Evolutionary conservation across 2,888 invertebrate species (phyloP), one percentile per base, ranked within the genome.

Genomic region (Heteromyza rotundicornis): DNA sequence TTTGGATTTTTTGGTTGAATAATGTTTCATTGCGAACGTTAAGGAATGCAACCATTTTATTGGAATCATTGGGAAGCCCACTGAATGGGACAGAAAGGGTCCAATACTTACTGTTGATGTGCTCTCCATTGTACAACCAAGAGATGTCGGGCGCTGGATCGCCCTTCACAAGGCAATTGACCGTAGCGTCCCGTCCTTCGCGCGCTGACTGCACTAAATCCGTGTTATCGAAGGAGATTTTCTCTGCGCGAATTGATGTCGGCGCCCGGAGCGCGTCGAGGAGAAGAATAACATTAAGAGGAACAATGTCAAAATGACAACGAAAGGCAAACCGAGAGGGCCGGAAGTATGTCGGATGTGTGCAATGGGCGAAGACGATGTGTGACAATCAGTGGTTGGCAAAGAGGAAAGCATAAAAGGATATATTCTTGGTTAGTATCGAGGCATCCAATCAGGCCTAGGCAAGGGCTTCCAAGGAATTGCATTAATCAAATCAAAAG

Each of bases 151-250:
- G 84, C 56, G 74, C 70, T 8, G 84, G 84, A 72, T 86, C 85
- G 24, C 85, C 85, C 63, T 72, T 75, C n/a, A 81, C 84, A 56
- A 74, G 74, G 70, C 84, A 84, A 62, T 74, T 71, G 58, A 84
- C 80, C 44, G 83, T 79, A 20, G 84, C 84, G 68, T 86, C 84
- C 57, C 80, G 77, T 63, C 85, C 83, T 77, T 88, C 87, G 53
- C 79, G 79, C 8, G 85, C 87, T 57, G 80, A 84, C 70, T 87
- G 87, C 60, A 84, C 80, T 40, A 78, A 70, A 40, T 85, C 84
- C 47, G 86, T 86, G 69, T 86, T 86, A 72, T 83, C 83, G 77
- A 88, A 88, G 57, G 83, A 82, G 59, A 88, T 84, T 63, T 86
- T 85, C 68, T 85, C 88, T 88, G 80, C 64, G 14, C n/a, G n/a